Conservation (phyloP, 2,113 vertebrate species). For the Percopsis transmontana region DNA sequence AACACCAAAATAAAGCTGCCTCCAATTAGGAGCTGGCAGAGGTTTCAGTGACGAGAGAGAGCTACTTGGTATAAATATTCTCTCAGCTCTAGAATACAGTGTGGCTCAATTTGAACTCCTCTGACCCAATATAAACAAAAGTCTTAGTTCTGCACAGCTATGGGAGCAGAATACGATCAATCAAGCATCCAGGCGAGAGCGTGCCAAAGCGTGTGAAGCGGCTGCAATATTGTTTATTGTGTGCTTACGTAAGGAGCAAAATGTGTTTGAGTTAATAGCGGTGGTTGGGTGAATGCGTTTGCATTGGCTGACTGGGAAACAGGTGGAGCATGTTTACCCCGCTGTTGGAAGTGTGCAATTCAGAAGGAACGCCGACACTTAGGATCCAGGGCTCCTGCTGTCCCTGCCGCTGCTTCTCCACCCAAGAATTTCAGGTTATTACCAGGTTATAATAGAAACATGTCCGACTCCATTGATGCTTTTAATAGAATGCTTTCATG, state of each 20-base stretch:
- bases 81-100: constrained; percentile 51
- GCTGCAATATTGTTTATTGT: constrained; percentile 22
- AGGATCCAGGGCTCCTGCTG: constrained; percentile 76
- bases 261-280: constrained; percentile 4
- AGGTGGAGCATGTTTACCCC: constrained; percentile 81
- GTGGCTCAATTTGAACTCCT: constrained; percentile 42
- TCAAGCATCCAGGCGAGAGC: constrained; percentile 51
- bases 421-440: constrained; percentile 76
- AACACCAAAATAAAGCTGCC: constrained; percentile 22
- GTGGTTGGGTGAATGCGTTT: neutral
- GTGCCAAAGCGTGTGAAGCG: constrained; percentile 35
- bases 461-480: neutral
- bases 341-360: constrained; percentile 56
- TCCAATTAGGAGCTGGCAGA: constrained; percentile 56
- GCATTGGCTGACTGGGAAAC: constrained; percentile 23
- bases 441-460: neutral
- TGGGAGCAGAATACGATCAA: constrained; percentile 64
- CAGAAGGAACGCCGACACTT: constrained; percentile 25
- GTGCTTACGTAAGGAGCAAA: constrained; percentile 25
- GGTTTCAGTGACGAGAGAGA: constrained; percentile 39
- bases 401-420: constrained; percentile 71
- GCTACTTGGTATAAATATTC: constrained; percentile 63
- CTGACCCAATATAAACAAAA: constrained; percentile 49
- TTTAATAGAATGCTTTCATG: neutral
- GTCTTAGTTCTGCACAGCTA: constrained; percentile 59